phyloP scores from a whole-genome alignment of 1,140 invertebrate genomes.

The Sminthurides bifidus region DNA sequence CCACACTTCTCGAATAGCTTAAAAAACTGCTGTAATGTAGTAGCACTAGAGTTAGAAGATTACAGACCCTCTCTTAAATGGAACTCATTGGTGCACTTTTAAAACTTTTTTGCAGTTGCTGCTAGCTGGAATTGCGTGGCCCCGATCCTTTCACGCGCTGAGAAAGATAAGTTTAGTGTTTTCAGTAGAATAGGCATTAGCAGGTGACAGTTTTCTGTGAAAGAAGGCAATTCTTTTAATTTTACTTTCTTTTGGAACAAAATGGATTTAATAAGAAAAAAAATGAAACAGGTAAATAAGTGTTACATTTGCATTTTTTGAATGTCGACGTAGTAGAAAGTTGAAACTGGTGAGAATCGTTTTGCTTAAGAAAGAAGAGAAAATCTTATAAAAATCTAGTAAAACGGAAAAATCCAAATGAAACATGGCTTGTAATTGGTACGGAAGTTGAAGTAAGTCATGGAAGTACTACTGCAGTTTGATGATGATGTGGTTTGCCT shows the following conservation, averaged over 20 bases:
- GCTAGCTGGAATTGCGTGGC: no score
- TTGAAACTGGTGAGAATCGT: not conserved
- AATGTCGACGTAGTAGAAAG: conserved; percentile 3
- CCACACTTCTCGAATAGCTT: no score
- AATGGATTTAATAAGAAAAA: not conserved
- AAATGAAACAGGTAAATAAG: not conserved
- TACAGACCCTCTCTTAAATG: no score
- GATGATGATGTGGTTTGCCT: conserved; percentile 6
- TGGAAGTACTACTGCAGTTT: not conserved
- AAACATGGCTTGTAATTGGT: not conserved
- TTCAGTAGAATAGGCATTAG: no score
- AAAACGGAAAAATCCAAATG: not conserved
- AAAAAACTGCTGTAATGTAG: no score
- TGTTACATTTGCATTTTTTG: conserved; percentile 7
- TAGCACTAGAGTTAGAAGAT: no score
- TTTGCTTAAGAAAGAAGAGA: conserved; percentile 4
- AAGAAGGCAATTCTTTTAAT: no score
- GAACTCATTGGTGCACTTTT: no score
- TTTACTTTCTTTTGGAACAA: not conserved
- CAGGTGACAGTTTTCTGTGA: no score
- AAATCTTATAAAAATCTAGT: not conserved
- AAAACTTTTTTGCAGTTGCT: no score
- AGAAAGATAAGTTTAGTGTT: no score
- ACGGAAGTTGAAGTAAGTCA: not conserved
- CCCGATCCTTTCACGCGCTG: no score